Base-by-base conservation (phyloP, 1,140 invertebrate species). In the Drosophila nebulosa region DNA sequence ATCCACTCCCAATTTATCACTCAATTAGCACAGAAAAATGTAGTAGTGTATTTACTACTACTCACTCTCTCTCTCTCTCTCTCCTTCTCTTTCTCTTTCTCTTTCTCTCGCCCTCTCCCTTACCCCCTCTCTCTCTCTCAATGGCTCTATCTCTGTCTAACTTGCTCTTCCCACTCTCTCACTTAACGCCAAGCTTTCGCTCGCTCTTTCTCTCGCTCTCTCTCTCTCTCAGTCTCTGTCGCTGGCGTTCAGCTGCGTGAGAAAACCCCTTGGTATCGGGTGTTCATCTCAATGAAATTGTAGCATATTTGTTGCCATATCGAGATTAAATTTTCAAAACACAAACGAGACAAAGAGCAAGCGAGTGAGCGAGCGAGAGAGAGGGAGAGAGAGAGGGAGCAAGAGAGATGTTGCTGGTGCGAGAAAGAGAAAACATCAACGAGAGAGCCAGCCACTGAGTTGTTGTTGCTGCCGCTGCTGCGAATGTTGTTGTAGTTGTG, bases 11-110 rank as follows among this genome's bases (percentile, higher is more conserved):
- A 90, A 90, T 90, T 90, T 90, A 90, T 90, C 88, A 90, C 88
- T 90, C 88, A 90, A 90, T 90, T 90, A 90, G 88, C 88, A 88
- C 88, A 75, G 78, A 90, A 88, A 90, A 90, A 90, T 90, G 88
- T 90, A 90, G 88, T 86, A 88, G 85, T 81, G 78, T 88, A 90
- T 90, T 90, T 88, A 90, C 86, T 90, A 86, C 88, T 90, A 79
- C 81, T 90, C 69, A 56, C 73, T 71, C 56, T 60, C 35, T 56
- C 62, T 67, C 67, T 68, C 74, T 53, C 55, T 42, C 55, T 32
- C 39, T 62, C 46, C n/a, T n/a, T n/a, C n/a, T n/a, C n/a, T n/a
- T n/a, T n/a, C n/a, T n/a, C n/a, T n/a, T n/a, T n/a, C n/a, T n/a
- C n/a, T n/a, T n/a, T n/a, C n/a, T n/a, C n/a, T n/a, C n/a, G n/a